Percentiles rank a stretch among this genome's conserved stretches.
These are phyloP conservation scores for Mormyrus lacerda DNA, from an alignment of 2,113 vertebrate genomes.

Conservation along the genomic window DNA sequence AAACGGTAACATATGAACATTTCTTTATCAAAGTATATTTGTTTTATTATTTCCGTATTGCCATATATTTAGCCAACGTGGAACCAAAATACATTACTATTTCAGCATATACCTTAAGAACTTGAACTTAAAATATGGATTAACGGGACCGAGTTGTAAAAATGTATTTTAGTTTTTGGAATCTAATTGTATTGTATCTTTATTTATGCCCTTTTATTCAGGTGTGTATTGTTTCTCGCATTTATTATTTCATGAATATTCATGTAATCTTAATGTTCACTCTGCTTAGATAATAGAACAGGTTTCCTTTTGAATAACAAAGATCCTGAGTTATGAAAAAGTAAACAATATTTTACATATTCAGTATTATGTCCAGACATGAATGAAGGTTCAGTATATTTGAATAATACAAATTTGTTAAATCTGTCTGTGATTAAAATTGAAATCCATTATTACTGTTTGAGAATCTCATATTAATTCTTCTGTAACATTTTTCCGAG, in stretches of 20 bases:
- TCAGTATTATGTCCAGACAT: not conserved
- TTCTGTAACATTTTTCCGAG: not conserved
- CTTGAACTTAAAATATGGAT: not conserved
- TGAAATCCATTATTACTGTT: not conserved
- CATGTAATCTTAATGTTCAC: not conserved
- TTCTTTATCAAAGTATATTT: not conserved
- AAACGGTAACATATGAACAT: not conserved
- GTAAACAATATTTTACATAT: not conserved
- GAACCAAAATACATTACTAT: not conserved
- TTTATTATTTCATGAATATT: not conserved
- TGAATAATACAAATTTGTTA: not conserved
- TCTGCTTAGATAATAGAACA: not conserved
- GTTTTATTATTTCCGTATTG: not conserved
- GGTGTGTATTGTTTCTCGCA: not conserved
- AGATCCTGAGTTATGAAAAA: not conserved
- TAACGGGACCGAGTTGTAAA: not conserved
- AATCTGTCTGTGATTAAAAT: not conserved
- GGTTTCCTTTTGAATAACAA: not conserved
- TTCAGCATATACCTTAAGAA: not conserved
- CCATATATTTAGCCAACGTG: not conserved
- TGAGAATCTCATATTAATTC: not conserved
- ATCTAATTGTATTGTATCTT: not conserved
- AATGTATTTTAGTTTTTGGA: not conserved
- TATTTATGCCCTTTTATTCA: not conserved
- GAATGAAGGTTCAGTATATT: not conserved